A percentile compares a stretch with the other conserved stretches of the same genome.
Conservation (phyloP, 2,113 vertebrate genomes). For the Cariama cristata region DNA sequence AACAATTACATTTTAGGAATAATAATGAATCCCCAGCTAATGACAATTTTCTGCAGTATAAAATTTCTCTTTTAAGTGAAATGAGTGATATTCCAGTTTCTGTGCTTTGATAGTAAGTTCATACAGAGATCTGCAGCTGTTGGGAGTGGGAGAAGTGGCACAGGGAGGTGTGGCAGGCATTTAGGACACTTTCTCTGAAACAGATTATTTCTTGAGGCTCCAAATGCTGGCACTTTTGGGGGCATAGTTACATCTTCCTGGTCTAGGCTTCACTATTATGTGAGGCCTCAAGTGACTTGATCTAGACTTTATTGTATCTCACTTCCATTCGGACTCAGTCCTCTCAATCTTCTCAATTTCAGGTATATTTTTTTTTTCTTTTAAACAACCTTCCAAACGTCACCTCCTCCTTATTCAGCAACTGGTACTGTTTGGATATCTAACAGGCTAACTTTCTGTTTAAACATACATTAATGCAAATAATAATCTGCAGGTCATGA, state of each 20-base stretch:
- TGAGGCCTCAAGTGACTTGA: not conserved
- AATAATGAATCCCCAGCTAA: not conserved
- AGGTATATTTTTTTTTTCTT: not conserved
- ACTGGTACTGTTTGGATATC: not conserved
- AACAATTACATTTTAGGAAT: not conserved
- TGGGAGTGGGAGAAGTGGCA: no score
- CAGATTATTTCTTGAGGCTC: not conserved
- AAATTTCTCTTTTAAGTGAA: not conserved
- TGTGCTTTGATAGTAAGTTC: not conserved
- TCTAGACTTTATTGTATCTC: not conserved
- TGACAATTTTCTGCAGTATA: not conserved
- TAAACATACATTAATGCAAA: not conserved
- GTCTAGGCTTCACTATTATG: not conserved
- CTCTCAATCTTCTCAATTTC: not conserved
- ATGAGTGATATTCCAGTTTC: not conserved
- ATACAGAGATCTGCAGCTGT: not conserved
- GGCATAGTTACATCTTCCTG: not conserved
- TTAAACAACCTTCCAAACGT: not conserved
- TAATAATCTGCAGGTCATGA: not conserved
- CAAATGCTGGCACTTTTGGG: not conserved
- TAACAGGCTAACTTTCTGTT: not conserved
- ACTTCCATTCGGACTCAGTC: not conserved
- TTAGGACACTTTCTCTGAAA: not conserved
- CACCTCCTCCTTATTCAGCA: not conserved
- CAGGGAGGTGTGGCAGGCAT: not conserved